Percentiles rank a stretch among this genome's conserved stretches.
These are phyloP conservation scores for Zeuzera pyrina DNA, from an alignment of 2,888 invertebrate genomes.

Conservation along the genomic window DNA sequence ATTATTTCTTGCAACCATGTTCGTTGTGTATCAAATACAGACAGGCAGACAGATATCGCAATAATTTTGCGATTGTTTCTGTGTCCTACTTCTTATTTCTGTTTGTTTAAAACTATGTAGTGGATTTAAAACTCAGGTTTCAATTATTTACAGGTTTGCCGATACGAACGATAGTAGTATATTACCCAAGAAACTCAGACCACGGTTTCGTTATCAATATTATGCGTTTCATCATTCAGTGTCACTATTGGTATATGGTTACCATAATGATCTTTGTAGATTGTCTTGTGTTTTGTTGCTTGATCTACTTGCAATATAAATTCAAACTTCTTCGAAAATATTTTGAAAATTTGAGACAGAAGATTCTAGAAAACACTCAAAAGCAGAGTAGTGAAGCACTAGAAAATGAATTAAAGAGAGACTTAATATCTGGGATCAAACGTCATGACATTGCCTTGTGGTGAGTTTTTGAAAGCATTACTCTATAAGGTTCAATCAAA, in stretches of 20 bases:
- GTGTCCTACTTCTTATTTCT: too few relatives aligned
- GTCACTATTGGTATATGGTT: neutral
- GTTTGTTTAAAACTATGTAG: too few relatives aligned
- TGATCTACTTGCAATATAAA: neutral
- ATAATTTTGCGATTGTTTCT: too few relatives aligned
- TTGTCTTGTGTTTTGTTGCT: neutral
- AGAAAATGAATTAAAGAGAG: neutral
- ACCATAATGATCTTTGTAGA: neutral
- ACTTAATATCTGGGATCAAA: neutral
- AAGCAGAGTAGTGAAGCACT: neutral
- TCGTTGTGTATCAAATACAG: too few relatives aligned
- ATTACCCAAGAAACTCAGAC: neutral
- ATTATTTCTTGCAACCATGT: too few relatives aligned
- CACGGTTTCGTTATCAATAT: neutral
- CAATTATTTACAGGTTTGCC: neutral
- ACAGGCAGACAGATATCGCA: too few relatives aligned
- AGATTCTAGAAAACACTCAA: neutral
- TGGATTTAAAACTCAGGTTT: too few relatives aligned
- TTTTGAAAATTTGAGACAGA: neutral
- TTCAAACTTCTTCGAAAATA: neutral
- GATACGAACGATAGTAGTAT: neutral
- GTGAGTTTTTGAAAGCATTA: neutral
- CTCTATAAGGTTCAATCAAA: neutral
- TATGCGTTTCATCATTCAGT: neutral
- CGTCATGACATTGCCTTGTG: neutral